Evolutionary conservation across 92 coral and sea anemone genomes (phyloP), one percentile per base, ranked within the genome.

Genomic region (Isaurus tuberculatus): DNA sequence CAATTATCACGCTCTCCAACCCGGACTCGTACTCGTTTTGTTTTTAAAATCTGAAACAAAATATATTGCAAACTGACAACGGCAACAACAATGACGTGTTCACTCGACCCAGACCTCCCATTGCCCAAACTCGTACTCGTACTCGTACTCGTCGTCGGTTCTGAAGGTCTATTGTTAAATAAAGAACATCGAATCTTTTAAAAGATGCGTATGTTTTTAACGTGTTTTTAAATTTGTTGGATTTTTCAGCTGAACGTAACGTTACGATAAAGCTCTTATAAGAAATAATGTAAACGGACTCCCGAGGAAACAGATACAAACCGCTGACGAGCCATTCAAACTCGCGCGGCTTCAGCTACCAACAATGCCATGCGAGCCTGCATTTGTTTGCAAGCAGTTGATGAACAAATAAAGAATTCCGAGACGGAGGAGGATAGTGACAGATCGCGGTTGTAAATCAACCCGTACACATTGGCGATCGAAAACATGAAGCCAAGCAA

Each of bases 311-410:
- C 82, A 77, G 15, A 11, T 23, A 58, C 82, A 3, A 55, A 31
- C 82, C 82, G 69, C 70, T 77, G 82, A 58, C 82, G 68, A 22
- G 67, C 68, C 20, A 32, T 33, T 57, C n/a, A 32, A 60, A 60
- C 57, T 27, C 57, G 48, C 81, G 81, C 66, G 51, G 81, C 31
- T 75, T 77, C 82, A 40, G 49, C 33, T 77, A 77, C 82, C 82
- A 69, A 40, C 3, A 77, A 32, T 25, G 58, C 82, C 33, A 57
- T 77, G 82, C 82, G 82, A 14, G 82, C 82, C 16, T 77, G 30
- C 53, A 20, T 51, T 75, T 75, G 81, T 75, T 75, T 75, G 81
- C 70, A 40, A 7, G 8, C 42, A 36, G 46, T 40, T 17, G 78
- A 44, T 15, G 78, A 28, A 19, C 22, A 46, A 23, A 43, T 19